Evolutionary conservation across 2,888 invertebrate genomes (phyloP).

Genomic region (Polydrusus tereticollis): DNA sequence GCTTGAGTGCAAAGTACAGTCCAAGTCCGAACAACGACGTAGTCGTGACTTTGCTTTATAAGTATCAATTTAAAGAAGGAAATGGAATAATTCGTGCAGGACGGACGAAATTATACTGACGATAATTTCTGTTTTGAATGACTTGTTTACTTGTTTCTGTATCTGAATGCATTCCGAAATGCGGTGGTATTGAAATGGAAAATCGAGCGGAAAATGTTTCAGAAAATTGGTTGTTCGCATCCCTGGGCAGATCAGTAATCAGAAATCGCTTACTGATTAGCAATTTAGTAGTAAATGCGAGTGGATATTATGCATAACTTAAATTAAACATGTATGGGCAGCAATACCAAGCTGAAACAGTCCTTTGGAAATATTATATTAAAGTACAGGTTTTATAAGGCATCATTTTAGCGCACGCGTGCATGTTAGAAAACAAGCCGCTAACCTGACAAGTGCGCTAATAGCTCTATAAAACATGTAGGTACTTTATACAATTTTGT

Average conservation of each 20-base stretch:
- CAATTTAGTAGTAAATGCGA: not conserved
- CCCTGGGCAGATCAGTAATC: not conserved
- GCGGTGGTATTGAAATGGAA: not conserved
- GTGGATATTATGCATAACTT: not conserved
- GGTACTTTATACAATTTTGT: too few species aligned
- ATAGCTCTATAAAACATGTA: too few species aligned
- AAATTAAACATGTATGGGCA: too few species aligned
- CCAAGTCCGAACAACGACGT: slow-evolving; percentile 7
- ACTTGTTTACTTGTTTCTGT: slow-evolving; percentile 10
- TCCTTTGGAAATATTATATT: too few species aligned
- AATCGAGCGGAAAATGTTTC: not conserved
- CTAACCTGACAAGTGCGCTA: too few species aligned
- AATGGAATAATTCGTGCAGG: slow-evolving; percentile 17
- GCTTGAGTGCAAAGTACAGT: slow-evolving; percentile 3
- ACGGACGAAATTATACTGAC: slow-evolving; percentile 9
- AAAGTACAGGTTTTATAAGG: too few species aligned
- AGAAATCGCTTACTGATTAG: not conserved
- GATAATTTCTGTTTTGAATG: not conserved
- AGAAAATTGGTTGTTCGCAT: not conserved
- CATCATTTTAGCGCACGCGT: too few species aligned
- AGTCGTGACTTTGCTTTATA: slow-evolving; percentile 9
- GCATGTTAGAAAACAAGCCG: too few species aligned
- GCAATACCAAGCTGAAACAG: too few species aligned
- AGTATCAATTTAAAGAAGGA: slow-evolving; percentile 14
- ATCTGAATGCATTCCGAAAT: not conserved